These are phyloP conservation scores for Tachyglossus aculeatus DNA, from an alignment of 2,797 vertebrate genomes.

Conservation along the genomic window DNA sequence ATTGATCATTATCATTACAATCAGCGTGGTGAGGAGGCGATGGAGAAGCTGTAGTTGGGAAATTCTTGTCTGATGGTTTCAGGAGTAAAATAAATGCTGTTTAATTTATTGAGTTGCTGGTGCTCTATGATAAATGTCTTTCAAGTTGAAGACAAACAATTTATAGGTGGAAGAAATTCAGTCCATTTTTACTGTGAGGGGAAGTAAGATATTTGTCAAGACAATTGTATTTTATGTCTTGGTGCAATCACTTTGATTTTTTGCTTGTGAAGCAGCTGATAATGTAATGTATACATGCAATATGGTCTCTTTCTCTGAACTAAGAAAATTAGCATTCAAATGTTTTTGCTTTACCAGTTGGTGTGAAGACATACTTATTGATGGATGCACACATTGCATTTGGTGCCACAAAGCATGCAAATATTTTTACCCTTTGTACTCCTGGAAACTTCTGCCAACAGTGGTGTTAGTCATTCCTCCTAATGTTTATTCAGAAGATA, in stretches of 20 bases:
- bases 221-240: slow-evolving; percentile 16
- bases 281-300: not conserved
- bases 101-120: not conserved
- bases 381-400: not conserved
- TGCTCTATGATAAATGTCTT: not conserved
- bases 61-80: not conserved
- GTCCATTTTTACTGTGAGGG: not conserved
- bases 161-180: slow-evolving; percentile 34
- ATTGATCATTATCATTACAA: too few relatives aligned
- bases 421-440: not conserved
- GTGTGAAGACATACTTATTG: slow-evolving; percentile 14
- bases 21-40: too few relatives aligned
- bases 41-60: too few relatives aligned
- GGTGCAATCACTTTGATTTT: not conserved
- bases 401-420: not conserved
- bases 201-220: slow-evolving; percentile 23
- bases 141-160: not conserved
- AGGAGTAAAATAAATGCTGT: not conserved
- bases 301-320: not conserved
- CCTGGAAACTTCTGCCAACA: not conserved
- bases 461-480: not conserved
- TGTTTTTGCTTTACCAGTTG: not conserved
- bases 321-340: not conserved
- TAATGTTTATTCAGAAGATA: slow-evolving; percentile 10
- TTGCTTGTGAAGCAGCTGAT: slow-evolving; percentile 19